phyloP scores from a whole-genome alignment of 2,888 invertebrate genomes.

The Pterostichus madidus region DNA sequence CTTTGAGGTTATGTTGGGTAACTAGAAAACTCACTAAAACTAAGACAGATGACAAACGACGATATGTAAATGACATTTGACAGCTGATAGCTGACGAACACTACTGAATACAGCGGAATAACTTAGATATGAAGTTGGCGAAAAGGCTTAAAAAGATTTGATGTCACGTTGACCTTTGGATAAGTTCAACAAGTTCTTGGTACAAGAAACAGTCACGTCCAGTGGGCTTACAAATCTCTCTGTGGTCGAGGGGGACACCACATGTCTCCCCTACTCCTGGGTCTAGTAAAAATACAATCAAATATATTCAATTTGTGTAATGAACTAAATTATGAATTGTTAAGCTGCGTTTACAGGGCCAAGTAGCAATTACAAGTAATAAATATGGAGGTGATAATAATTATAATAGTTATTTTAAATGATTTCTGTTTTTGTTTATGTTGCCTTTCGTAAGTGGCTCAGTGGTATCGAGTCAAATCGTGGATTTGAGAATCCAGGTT shows the following conservation, averaged over 20 bases:
- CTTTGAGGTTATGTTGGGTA: conserved; percentile 48
- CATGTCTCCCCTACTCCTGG: conserved; percentile 88
- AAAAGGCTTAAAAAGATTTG: neutral
- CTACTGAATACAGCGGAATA: conserved; percentile 22
- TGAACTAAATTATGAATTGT: no score
- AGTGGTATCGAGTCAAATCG: no score
- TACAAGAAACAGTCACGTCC: conserved; percentile 85
- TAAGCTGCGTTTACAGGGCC: no score
- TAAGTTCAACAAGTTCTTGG: conserved; percentile 83
- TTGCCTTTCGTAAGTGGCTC: no score
- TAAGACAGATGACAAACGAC: neutral
- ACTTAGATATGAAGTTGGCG: conserved; percentile 6
- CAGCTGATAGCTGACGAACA: neutral
- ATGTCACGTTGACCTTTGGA: conserved; percentile 72
- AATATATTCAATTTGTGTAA: neutral
- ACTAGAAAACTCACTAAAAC: conserved; percentile 16
- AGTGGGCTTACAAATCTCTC: conserved; percentile 92
- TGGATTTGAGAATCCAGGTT: no score
- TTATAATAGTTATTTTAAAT: no score
- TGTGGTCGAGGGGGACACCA: conserved; percentile 88
- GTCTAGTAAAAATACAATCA: conserved; percentile 79
- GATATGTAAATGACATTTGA: neutral
- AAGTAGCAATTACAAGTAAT: no score
- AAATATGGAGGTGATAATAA: no score
- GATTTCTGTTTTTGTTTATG: no score